Base-by-base conservation (phyloP, 2,113 vertebrate species). In the Cavia porcellus region DNA sequence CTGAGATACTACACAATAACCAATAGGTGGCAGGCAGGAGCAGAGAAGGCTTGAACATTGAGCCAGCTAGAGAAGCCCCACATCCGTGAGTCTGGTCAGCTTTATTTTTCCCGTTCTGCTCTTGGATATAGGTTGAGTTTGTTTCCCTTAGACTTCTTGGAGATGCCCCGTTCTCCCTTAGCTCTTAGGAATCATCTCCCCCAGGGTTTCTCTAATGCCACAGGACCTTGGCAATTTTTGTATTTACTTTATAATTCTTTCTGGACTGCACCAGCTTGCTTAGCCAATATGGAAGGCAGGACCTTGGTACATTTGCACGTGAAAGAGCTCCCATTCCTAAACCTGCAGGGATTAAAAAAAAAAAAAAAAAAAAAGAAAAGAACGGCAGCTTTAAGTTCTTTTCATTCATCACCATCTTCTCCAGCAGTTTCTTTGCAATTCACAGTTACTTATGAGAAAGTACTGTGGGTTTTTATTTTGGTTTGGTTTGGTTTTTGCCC, bases 381-480 rank as follows among this genome's bases (percentile, higher is more conserved):
- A 89, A 66, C 12, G 72, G 7, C 30, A 64, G 0, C 19, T 50
- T 45, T 61, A 6, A 64, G 11, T 68, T 96, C 25, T 91, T 89
- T 84, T 50, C 14, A 61, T 42, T 9, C 7, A 24, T 50, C 24
- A 13, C 20, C 55, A 30, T 81, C 19, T 74, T 87, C 68, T 88
- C 57, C 89, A 83, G 45, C 85, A 90, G 13, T n/a, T 84, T 92
- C 64, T 85, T 88, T 84, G 88, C 59, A 88, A 42, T 45, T 79
- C 84, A 86, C 4, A 47, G 64, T 47, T 80, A 38, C 52, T 55
- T 83, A 61, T 3, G 24, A 11, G 13, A 83, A 88, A 94, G 19
- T 3, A 59, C 17, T 68, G 1, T 83, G 68, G 47, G 47, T 4
- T 50, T 50, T 50, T 50, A 4, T 50, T 50, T 50, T 50, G 47